Evolutionary conservation across 2,797 vertebrate species (phyloP).

Genomic region (Ceryle rudis): DNA sequence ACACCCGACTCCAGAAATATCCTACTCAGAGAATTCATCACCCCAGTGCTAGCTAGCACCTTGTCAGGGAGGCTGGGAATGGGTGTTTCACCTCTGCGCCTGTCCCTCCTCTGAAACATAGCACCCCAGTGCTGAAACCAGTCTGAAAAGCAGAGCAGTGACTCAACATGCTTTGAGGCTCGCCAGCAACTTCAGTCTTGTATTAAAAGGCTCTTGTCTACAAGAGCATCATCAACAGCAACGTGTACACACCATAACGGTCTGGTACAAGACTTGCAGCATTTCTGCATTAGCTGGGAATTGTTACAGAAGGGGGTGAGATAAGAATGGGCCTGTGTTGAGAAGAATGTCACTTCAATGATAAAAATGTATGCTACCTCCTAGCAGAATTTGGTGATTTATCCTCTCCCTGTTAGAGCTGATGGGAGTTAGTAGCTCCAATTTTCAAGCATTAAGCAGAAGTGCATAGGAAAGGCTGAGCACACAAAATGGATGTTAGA

Average conservation of each 20-base stretch:
- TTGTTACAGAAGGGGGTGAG: neutral
- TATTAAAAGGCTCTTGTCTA: conserved; percentile 15
- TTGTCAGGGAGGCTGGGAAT: neutral
- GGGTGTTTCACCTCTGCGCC: neutral
- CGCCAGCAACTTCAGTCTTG: neutral
- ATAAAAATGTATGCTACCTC: neutral
- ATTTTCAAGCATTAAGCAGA: neutral
- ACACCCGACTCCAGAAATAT: neutral
- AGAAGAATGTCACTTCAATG: neutral
- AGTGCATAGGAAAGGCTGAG: neutral
- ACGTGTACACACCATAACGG: neutral
- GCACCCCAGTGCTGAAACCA: neutral
- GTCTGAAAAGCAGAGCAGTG: neutral
- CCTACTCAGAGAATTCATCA: neutral
- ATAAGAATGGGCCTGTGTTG: neutral
- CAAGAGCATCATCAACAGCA: neutral
- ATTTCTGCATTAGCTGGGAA: neutral
- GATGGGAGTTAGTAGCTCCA: neutral
- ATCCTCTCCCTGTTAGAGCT: neutral
- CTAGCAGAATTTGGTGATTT: neutral
- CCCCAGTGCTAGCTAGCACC: neutral
- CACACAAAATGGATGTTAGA: neutral
- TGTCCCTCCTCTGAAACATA: neutral
- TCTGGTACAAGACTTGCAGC: neutral
- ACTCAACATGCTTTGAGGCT: neutral